phyloP scores from a whole-genome alignment of 2,113 vertebrate genomes.

The Naja naja region DNA sequence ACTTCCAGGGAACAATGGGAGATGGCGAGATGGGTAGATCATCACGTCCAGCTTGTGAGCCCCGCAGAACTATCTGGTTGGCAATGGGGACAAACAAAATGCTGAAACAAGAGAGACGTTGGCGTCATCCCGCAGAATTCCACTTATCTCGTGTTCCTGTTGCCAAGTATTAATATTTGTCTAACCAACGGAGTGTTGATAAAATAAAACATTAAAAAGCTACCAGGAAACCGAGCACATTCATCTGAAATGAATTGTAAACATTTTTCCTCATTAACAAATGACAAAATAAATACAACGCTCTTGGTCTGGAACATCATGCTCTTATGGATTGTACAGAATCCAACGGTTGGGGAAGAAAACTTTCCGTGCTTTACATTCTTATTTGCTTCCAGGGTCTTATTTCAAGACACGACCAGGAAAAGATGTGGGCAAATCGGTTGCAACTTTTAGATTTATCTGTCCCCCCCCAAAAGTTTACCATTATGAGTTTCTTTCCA shows the following conservation, averaged over 20 bases:
- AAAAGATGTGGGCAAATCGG: not conserved
- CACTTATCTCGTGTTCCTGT: not conserved
- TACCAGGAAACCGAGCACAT: constrained; percentile 68
- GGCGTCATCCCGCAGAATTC: not conserved
- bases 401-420: not conserved
- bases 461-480: too few species aligned
- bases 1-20: not conserved
- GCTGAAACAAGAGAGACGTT: not conserved
- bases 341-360: constrained; percentile 13
- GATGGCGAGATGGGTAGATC: not conserved
- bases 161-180: constrained; percentile 61
- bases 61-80: not conserved
- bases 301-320: constrained; percentile 62
- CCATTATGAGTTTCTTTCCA: not conserved
- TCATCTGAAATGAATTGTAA: constrained; percentile 61
- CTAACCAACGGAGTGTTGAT: constrained; percentile 44
- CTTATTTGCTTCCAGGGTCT: not conserved
- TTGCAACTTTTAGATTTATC: not conserved
- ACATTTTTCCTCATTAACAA: constrained; percentile 56
- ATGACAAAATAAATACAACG: constrained; percentile 59
- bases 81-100: not conserved
- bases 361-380: not conserved
- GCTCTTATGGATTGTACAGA: constrained; percentile 10
- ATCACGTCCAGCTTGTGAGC: not conserved
- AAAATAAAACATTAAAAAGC: constrained; percentile 38